These are phyloP conservation scores for Lagocephalus sceleratus DNA, from an alignment of 2,797 vertebrate genomes.

Conservation along the genomic window DNA sequence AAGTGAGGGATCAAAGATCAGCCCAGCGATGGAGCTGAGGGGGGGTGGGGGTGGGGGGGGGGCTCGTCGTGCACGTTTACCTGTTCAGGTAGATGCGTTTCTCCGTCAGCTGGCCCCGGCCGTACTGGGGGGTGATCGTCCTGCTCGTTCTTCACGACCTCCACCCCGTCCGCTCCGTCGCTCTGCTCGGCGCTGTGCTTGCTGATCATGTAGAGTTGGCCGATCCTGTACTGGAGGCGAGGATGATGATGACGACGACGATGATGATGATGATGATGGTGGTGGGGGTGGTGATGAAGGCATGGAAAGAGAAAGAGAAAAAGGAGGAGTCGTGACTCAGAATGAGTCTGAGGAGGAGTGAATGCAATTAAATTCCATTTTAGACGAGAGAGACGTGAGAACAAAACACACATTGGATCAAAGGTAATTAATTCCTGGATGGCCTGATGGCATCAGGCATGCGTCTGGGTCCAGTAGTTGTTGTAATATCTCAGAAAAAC, in stretches of 20 bases:
- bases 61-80: slow-evolving; percentile 45
- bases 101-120: slow-evolving; percentile 77
- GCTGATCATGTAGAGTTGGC: slow-evolving; percentile 86
- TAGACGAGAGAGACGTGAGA: no score
- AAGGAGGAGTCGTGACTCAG: not conserved
- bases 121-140: slow-evolving; percentile 72
- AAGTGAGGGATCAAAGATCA: slow-evolving; percentile 34
- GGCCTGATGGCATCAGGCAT: no score
- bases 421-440: no score
- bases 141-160: slow-evolving; percentile 77
- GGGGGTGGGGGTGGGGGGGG: not conserved
- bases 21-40: no score
- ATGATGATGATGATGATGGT: slow-evolving; percentile 17
- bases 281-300: slow-evolving; percentile 4
- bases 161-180: slow-evolving; percentile 79
- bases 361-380: no score
- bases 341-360: no score
- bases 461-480: no score
- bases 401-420: no score
- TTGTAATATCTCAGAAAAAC: no score
- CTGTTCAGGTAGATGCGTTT: slow-evolving; percentile 82
- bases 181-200: slow-evolving; percentile 85
- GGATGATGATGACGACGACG: slow-evolving; percentile 8
- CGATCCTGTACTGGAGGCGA: slow-evolving; percentile 75
- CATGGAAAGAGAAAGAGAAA: not conserved